A percentile compares a stretch with the other conserved stretches of the same genome.
Conservation (phyloP, 2,113 vertebrate genomes). For the Albula glossodonta region DNA sequence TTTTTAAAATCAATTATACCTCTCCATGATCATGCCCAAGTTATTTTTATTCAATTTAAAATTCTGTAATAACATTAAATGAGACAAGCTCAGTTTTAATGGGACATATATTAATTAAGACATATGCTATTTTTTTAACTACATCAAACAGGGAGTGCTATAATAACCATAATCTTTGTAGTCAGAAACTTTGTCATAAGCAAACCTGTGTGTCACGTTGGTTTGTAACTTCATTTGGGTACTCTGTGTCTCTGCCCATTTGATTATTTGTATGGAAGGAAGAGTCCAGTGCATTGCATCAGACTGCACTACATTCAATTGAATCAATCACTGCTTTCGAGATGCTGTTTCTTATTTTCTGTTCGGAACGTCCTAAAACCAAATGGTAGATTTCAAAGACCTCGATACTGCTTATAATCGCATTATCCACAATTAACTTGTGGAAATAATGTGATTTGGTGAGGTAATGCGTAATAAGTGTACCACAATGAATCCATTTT, state of each 20-base stretch:
- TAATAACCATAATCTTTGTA: constrained; percentile 36
- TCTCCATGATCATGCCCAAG: background rate
- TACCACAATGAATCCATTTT: constrained; percentile 2
- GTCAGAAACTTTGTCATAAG: constrained; percentile 31
- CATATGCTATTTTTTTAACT: constrained; percentile 47
- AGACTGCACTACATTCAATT: constrained; percentile 28
- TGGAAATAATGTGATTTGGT: constrained; percentile 41
- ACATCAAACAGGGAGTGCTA: constrained; percentile 44
- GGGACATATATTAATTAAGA: background rate
- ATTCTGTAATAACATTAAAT: constrained; percentile 54
- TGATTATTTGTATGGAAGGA: constrained; percentile 32
- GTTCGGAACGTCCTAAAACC: constrained; percentile 44
- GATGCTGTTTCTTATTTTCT: constrained; percentile 5
- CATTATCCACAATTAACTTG: constrained; percentile 49
- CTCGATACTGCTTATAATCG: constrained; percentile 35
- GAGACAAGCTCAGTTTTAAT: constrained; percentile 33
- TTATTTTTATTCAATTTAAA: constrained; percentile 35
- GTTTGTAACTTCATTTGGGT: constrained; percentile 51
- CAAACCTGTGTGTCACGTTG: constrained; percentile 50
- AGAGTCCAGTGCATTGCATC: constrained; percentile 42
- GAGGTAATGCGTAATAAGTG: constrained; percentile 36
- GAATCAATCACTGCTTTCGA: background rate
- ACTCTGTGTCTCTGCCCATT: constrained; percentile 38
- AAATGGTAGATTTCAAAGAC: background rate
- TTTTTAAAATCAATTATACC: constrained; percentile 33